Conservation (phyloP, 2,888 invertebrate genomes). For the Gisinianus flammeolus region DNA sequence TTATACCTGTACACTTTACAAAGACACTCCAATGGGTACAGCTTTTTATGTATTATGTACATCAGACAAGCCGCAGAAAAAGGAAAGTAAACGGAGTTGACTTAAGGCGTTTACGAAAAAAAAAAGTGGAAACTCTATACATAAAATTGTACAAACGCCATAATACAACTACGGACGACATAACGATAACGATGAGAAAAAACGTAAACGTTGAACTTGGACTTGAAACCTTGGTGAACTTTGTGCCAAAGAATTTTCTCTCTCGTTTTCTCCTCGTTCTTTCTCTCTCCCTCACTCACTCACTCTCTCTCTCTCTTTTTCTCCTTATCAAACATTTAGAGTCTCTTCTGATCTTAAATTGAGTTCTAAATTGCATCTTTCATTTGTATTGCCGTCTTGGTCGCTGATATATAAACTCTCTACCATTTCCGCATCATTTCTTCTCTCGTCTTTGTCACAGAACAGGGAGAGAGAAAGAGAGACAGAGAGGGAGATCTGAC, state of each 20-base stretch:
- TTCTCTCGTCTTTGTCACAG: too few species aligned
- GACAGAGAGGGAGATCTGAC: too few species aligned
- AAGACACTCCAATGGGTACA: not conserved
- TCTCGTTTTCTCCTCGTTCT: not conserved
- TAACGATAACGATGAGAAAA: not conserved
- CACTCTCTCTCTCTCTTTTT: not conserved
- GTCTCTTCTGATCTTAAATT: conserved; percentile 33
- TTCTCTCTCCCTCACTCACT: not conserved
- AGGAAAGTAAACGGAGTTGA: not conserved
- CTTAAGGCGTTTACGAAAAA: not conserved
- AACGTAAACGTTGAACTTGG: not conserved
- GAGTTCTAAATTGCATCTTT: conserved; percentile 22
- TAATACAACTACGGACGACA: not conserved
- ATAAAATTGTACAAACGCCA: not conserved
- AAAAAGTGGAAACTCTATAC: not conserved
- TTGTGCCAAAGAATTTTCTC: conserved; percentile 12
- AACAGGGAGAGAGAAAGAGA: too few species aligned
- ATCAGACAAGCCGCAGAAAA: not conserved
- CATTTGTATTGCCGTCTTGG: conserved; percentile 5
- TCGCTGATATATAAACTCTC: not conserved
- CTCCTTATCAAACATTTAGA: conserved; percentile 40
- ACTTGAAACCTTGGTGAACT: not conserved
- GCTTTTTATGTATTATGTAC: not conserved
- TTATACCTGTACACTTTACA: not conserved
- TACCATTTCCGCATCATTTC: not conserved